phyloP scores from a whole-genome alignment of 92 coral and sea anemone species.

The Porites divaricata region DNA sequence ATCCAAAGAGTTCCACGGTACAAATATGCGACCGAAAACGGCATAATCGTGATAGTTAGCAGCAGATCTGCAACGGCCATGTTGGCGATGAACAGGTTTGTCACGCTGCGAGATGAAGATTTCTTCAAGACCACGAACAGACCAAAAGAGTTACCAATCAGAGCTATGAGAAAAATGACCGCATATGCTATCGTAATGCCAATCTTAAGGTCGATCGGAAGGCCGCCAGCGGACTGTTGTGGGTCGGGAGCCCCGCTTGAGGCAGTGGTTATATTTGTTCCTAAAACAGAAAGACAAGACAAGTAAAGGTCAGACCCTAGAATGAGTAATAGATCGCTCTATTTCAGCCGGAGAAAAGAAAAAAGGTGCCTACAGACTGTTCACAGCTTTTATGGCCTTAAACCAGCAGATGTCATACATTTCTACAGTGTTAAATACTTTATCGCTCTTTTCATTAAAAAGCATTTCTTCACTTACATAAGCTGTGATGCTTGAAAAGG shows the following conservation, averaged over 20 bases:
- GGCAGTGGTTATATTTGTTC: background rate
- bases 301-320: background rate
- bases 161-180: slow-evolving; percentile 40
- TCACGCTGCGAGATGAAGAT: slow-evolving; percentile 26
- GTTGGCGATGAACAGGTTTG: slow-evolving; percentile 55
- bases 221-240: background rate
- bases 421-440: no score
- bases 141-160: slow-evolving; percentile 52
- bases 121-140: slow-evolving; percentile 41
- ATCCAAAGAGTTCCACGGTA: slow-evolving; percentile 11
- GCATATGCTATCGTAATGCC: slow-evolving; percentile 41
- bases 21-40: slow-evolving; percentile 32
- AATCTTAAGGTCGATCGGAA: slow-evolving; percentile 6
- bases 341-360: background rate
- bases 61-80: slow-evolving; percentile 60
- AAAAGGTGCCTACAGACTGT: no score
- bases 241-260: background rate
- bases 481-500: no score
- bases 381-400: no score
- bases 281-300: background rate
- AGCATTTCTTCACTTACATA: no score
- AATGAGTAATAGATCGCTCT: no score
- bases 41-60: slow-evolving; percentile 41
- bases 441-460: no score
- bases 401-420: no score